Base-by-base conservation (phyloP, 2,113 vertebrate species). In the Cavia aperea region DNA sequence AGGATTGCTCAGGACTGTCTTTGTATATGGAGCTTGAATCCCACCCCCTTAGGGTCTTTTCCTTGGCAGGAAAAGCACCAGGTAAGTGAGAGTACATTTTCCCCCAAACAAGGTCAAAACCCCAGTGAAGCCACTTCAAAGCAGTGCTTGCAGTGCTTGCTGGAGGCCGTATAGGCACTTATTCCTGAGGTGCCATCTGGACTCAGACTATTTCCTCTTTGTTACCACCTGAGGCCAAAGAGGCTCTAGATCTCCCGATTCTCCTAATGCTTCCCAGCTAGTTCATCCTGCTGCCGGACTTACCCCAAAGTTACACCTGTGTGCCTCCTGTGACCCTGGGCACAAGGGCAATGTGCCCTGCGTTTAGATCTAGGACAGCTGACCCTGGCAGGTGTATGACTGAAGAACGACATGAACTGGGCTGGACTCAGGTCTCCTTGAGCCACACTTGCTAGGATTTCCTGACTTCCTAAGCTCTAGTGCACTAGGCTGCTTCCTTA, bases 131-230 rank as follows among this genome's bases (percentile, higher is more conserved):
- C 82, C 29, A 31, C 93, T 73, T 39, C 83, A 19, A 4, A 77
- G 54, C 13, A 26, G 33, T 1, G 18, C 78, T n/a, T 2, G 54
- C 13, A 21, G 33, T 2, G 10, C 78, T 43, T 2, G 0, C 1
- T 23, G 36, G 63, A 73, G 49, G 66, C 88, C 36, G 3, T 7
- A 14, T 31, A 43, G 43, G 13, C 21, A 6, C 21, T 10, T 21
- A 43, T 11, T 51, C 82, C 81, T 19, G 9, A 36, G 9, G 4
- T 81, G 51, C 60, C 72, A 7, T 81, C 83, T 78, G 51, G 66
- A 18, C 60, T 66, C 49, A 77, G 63, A 68, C 24, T 60, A 54
- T n/a, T 72, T 58, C 39, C 58, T 46, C 72, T 58, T 43, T n/a
- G 77, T 65, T 70, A 8, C 60, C 14, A 81, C 36, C 29, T 39